Evolutionary conservation across 1,140 invertebrate genomes (phyloP).

Genomic region (Reticulitermes speratus): DNA sequence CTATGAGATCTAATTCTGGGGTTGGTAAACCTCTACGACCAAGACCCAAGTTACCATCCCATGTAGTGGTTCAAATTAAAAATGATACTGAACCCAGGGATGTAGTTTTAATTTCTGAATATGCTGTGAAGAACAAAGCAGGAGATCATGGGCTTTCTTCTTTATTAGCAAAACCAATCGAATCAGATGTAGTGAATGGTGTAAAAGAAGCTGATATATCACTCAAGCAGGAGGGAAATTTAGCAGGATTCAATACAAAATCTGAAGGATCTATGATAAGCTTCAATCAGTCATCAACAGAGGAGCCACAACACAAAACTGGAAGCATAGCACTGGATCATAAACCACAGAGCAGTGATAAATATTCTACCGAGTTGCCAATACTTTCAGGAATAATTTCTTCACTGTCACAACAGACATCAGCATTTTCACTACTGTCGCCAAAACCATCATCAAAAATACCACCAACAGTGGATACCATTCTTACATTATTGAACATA

Average conservation of each 20-base stretch:
- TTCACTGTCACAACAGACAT: neutral
- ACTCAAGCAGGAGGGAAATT: neutral
- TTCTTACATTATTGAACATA: too few relatives aligned
- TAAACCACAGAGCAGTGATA: neutral
- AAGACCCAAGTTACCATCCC: constrained; percentile 47
- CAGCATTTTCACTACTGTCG: neutral
- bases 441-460: too few relatives aligned
- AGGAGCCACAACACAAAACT: neutral
- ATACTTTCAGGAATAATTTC: neutral
- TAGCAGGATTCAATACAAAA: neutral
- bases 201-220: neutral
- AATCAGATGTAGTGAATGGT: neutral
- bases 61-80: neutral
- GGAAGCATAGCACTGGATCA: neutral
- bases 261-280: neutral
- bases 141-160: neutral
- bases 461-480: too few relatives aligned
- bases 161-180: neutral
- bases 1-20: constrained; percentile 62
- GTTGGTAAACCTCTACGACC: constrained; percentile 55
- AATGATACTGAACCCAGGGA: neutral
- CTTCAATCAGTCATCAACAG: neutral
- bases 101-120: neutral
- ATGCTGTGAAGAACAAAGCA: neutral
- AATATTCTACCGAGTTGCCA: neutral